Conservation (phyloP, 2,797 vertebrate genomes). For the Rallus crepitans region DNA sequence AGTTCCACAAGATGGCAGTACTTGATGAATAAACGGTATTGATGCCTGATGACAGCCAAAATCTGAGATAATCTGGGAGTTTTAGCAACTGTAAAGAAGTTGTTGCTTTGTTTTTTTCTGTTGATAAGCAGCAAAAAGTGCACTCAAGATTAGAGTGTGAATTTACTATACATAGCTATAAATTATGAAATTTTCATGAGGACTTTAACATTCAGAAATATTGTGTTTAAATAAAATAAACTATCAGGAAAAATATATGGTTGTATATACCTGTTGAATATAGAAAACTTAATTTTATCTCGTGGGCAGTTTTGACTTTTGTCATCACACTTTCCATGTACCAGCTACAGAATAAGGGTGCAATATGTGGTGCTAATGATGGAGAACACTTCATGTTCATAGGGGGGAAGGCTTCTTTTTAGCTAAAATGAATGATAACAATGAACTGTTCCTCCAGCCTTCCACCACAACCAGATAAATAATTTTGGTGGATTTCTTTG, state of each 20-base stretch:
- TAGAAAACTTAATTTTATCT: not conserved
- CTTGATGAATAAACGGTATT: slow-evolving; percentile 11
- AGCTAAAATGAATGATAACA: slow-evolving; percentile 64
- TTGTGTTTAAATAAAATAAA: not conserved
- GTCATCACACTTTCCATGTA: not conserved
- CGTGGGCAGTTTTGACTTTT: not conserved
- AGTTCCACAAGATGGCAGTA: slow-evolving; percentile 47
- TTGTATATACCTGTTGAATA: not conserved
- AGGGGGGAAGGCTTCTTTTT: not conserved
- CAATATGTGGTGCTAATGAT: not conserved
- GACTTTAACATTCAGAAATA: not conserved
- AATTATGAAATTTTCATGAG: not conserved
- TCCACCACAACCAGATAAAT: not conserved
- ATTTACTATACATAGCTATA: not conserved
- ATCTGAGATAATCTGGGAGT: not conserved
- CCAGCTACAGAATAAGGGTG: not conserved
- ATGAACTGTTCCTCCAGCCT: slow-evolving; percentile 28
- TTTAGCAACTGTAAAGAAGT: not conserved
- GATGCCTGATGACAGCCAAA: not conserved
- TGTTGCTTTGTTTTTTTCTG: not conserved
- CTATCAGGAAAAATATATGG: not conserved
- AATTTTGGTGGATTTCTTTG: slow-evolving; percentile 47
- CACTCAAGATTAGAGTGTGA: not conserved
- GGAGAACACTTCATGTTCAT: not conserved
- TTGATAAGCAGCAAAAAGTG: accelerated